Conservation (phyloP, 2,888 invertebrate genomes). For the Trachelus iudaicus region DNA sequence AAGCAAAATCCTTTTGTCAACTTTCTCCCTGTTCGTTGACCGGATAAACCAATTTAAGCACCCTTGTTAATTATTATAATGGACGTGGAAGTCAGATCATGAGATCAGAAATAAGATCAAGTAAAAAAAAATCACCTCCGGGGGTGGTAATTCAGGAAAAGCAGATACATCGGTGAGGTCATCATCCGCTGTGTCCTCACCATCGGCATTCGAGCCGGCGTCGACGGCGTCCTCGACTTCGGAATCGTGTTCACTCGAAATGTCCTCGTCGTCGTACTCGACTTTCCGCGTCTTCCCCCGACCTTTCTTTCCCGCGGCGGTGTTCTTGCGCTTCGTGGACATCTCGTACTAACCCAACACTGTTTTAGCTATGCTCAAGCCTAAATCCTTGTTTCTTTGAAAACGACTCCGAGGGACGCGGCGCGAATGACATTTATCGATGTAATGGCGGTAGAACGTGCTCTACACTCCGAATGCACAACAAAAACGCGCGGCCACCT, state of each 20-base stretch:
- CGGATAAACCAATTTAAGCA: background rate
- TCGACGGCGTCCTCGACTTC: conserved; percentile 41
- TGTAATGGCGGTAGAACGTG: conserved; percentile 44
- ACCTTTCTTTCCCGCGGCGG: conserved; percentile 47
- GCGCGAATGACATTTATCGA: conserved; percentile 47
- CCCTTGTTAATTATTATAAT: background rate
- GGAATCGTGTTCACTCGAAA: conserved; percentile 61
- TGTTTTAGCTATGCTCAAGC: conserved; percentile 5
- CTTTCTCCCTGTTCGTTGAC: background rate
- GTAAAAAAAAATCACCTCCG: conserved; percentile 48
- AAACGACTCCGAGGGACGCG: conserved; percentile 25
- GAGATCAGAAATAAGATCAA: conserved; percentile 11
- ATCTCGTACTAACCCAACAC: conserved; percentile 27
- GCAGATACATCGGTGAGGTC: conserved; percentile 54
- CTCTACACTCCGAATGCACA: conserved; percentile 37
- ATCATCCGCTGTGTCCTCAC: conserved; percentile 51
- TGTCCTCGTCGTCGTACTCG: conserved; percentile 62
- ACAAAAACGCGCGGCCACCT: conserved; percentile 55
- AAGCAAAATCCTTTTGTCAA: background rate
- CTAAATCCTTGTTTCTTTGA: background rate
- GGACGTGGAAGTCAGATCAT: background rate
- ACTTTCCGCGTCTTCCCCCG: conserved; percentile 56
- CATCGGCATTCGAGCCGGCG: conserved; percentile 47
- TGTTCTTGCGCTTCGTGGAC: conserved; percentile 57
- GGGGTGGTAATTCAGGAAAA: conserved; percentile 60